phyloP scores from a whole-genome alignment of 1,140 invertebrate genomes.

The Drosophila navojoa region DNA sequence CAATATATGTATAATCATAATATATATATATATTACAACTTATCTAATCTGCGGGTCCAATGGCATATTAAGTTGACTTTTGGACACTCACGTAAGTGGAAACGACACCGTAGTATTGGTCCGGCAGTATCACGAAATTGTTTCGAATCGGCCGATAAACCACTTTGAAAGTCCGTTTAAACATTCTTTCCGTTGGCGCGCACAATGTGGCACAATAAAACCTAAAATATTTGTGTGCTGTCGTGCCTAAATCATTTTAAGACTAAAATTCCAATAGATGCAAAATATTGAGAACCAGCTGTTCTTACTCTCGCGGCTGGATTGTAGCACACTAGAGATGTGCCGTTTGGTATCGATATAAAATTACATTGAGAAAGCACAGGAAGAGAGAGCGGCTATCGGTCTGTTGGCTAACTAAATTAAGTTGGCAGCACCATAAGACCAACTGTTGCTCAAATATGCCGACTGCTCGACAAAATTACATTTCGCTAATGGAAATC shows the following conservation, averaged over 20 bases:
- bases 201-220: conserved; percentile 12
- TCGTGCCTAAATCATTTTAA: conserved; percentile 51
- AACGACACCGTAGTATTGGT: conserved; percentile 78
- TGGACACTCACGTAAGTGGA: conserved; percentile 82
- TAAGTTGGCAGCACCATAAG: background rate
- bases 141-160: conserved; percentile 77
- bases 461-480: too few relatives aligned
- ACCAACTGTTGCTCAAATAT: conserved; percentile 10
- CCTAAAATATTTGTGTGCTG: conserved; percentile 12
- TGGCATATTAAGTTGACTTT: conserved; percentile 52
- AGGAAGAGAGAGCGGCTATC: background rate
- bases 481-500: too few relatives aligned
- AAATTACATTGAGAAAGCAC: background rate
- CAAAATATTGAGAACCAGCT: conserved; percentile 28
- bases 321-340: conserved; percentile 20
- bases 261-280: conserved; percentile 32
- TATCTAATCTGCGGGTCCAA: conserved; percentile 63
- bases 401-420: background rate
- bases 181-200: conserved; percentile 59
- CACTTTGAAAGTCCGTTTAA: conserved; percentile 82
- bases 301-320: conserved; percentile 20
- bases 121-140: conserved; percentile 75
- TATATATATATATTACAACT: conserved; percentile 35
- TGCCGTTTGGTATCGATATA: background rate
- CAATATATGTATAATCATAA: conserved; percentile 20